Base-by-base conservation (phyloP, 2,888 invertebrate species). In the Mamestra brassicae region DNA sequence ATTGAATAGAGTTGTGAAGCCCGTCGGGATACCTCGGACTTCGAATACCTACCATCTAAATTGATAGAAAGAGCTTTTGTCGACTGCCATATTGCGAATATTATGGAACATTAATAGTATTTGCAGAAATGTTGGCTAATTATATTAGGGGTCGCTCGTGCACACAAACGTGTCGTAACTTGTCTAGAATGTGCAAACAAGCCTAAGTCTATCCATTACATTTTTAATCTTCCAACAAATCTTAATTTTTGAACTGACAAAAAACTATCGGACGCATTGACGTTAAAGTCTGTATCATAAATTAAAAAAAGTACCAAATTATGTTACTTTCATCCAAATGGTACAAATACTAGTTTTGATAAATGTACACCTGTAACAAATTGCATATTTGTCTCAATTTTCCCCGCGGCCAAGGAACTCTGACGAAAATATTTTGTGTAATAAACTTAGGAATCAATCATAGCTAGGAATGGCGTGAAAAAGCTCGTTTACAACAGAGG, bases 1-100 rank as follows among this genome's bases (percentile, higher is more conserved):
- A 92, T 90, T 91, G 89, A 83, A 90, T 91, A 83, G 84, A 89
- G 79, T 84, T 81, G 87, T 87, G 42, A 57, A 50, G 34, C 36
- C 61, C 74, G 62, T 38, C 17, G 70, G 72, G 68, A 52, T 64
- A 74, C 26, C 42, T 62, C 50, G 60, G 47, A 74, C 62, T 47
- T 63, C 58, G 69, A 58, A 52, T 67, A 63, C 58, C 36, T 67
- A 63, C 58, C 36, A 38, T n/a, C 57, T 42, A 69, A 45, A 66
- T 78, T 55, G n/a, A 38, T 42, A 55, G 13, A 54, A 57, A 42
- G 58, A 11, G 26, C 36, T 76, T 61, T 77, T 61, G 60, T 17
- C 3, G 26, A 55, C 17, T 26, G 42, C 50, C 0, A 38, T 45
- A 62, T 57, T 34, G 8, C 11, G 17, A 45, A 36, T 50, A 50